Evolutionary conservation across 2,888 invertebrate genomes (phyloP), one percentile per base, ranked within the genome.

Genomic region (Callosobruchus maculatus): DNA sequence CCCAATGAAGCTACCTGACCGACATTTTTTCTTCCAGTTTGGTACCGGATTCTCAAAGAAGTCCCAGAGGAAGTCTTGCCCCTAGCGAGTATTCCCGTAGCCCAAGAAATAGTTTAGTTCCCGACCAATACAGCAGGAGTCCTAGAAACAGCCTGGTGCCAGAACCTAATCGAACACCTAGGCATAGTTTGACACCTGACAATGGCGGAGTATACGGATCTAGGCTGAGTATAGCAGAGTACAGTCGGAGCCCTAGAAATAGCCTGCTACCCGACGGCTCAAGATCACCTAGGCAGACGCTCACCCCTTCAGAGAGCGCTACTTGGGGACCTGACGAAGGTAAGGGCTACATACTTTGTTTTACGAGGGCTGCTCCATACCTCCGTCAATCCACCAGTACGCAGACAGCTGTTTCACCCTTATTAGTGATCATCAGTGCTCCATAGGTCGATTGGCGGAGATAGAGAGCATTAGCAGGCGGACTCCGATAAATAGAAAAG

Each of bases 181-280:
- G 92, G 72, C 91, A 91, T 81, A 92, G 92, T 20, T 88, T 92
- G 71, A 89, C 91, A 30, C 92, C 92, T 22, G 92, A 71, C 1
- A 30, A 92, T 70, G 86, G 86, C 70, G 86, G 85, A 74, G 82
- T 83, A 67, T 82, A 84, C 76, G 83, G 84, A 68, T 85, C 85
- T 7, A 86, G 93, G 74, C 79, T 85, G 77, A 86, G 81, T 78
- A 81, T 86, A 26, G 81, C 83, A 0, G 86, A 86, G 71, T 83
- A 89, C 67, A 88, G 87, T 66, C 83, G 90, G 75, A 90, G 89
- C 79, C 89, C 88, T 18, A 86, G 91, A 77, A 90, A 90, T 77
- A 90, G 88, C 74, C 84, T 91, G 72, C 85, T 89, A 0, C 91
- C 90, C 3, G 87, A 86, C 68, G 77, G 79, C 0, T 82, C 80